Conservation (phyloP, 2,113 vertebrate species). For the Plotosus lineatus region DNA sequence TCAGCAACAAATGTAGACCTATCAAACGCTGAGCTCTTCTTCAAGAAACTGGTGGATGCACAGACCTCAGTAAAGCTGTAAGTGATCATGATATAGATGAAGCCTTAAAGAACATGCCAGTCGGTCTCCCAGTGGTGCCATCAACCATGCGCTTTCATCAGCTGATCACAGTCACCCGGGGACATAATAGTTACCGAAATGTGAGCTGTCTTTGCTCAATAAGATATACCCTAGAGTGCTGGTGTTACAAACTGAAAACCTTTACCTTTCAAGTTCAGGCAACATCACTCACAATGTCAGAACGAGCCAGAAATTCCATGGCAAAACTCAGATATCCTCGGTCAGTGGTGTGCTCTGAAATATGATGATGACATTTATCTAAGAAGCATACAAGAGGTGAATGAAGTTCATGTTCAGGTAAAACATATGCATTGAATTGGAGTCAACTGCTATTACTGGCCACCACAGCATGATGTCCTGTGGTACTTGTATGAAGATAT, state of each 20-base stretch:
- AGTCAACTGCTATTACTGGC: too few species aligned
- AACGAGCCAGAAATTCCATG: not conserved
- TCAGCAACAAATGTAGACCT: not conserved
- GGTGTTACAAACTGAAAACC: not conserved
- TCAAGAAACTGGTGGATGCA: too few species aligned
- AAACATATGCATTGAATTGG: too few species aligned
- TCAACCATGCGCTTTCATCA: slow-evolving; percentile 14
- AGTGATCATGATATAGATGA: not conserved
- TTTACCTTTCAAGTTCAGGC: slow-evolving; percentile 2
- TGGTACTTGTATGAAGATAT: too few species aligned
- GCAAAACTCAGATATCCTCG: slow-evolving; percentile 17
- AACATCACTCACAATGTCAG: not conserved
- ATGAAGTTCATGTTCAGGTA: not conserved
- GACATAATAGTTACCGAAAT: slow-evolving; percentile 13
- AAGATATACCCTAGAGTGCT: not conserved
- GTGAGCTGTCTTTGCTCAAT: slow-evolving; percentile 2
- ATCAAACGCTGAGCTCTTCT: too few species aligned
- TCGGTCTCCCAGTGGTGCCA: slow-evolving; percentile 1
- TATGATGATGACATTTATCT: slow-evolving; percentile 42
- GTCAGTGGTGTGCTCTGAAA: slow-evolving; percentile 40
- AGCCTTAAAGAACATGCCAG: slow-evolving; percentile 6
- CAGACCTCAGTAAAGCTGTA: too few species aligned
- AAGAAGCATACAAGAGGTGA: slow-evolving; percentile 9
- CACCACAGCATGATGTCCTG: too few species aligned
- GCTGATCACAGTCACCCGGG: not conserved